Evolutionary conservation across 1,140 invertebrate species (phyloP), one percentile per base, ranked within the genome.

Genomic region (Protaetia brevitarsis): DNA sequence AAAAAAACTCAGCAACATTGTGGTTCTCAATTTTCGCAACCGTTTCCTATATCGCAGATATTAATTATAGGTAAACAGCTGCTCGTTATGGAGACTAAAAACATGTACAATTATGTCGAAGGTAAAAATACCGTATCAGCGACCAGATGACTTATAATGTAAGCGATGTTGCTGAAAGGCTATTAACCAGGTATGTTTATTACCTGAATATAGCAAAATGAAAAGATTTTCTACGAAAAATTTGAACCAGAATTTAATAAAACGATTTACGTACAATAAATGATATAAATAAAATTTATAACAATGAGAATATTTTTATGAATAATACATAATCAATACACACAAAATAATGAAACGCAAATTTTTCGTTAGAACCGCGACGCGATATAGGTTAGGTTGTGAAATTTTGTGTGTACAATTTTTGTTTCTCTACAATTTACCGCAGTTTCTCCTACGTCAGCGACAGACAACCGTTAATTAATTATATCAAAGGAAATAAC

Each of bases 21-120:
- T 51, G 16, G 21, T 51, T 23, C 16, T 51, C 26, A 51, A 51
- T 51, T 23, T 51, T 8, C 41, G 4, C 41, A 5, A 21, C 8
- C 16, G 16, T 21, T 51, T 51, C 41, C 41, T 51, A 51, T 10
- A 51, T 51, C 41, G 8, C 16, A 6, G 41, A 51, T 19, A 51
- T 51, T 51, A 51, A 51, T 51, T 51, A 51, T 51, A 51, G 16
- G 16, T 51, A 51, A 51, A 51, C 41, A 23, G 41, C 11, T 51
- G 19, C 41, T 23, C 8, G 16, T 51, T 13, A 16, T 51, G 21
- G 41, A 51, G 8, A 21, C 41, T 3, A 51, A 51, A 51, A 7
- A 51, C 41, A 51, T 51, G 41, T 19, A 51, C n/a, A 51, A 51
- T 51, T 51, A 51, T 23, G 11, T 51, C 41, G 41, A 51, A 21